These are phyloP conservation scores for Drosophila formosana DNA, from an alignment of 2,888 invertebrate genomes.

Conservation along the genomic window DNA sequence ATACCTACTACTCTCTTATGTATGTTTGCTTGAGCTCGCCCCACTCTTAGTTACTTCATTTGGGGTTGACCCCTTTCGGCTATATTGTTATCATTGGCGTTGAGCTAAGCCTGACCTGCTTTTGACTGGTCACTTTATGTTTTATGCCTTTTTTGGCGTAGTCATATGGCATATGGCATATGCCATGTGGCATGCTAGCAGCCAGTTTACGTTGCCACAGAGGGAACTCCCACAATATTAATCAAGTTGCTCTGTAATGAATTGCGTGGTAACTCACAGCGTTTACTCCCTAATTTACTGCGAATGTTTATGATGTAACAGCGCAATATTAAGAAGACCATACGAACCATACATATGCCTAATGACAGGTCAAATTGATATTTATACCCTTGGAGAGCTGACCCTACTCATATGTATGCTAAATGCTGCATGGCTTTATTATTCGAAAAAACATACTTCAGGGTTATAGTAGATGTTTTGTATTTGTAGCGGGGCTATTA, in stretches of 20 bases:
- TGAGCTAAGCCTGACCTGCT: slow-evolving; percentile 53
- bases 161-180: slow-evolving; percentile 71
- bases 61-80: slow-evolving; percentile 67
- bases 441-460: not conserved
- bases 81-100: slow-evolving; percentile 74
- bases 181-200: slow-evolving; percentile 68
- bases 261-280: slow-evolving; percentile 47
- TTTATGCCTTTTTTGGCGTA: slow-evolving; percentile 44
- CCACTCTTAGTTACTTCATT: slow-evolving; percentile 64
- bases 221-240: slow-evolving; percentile 42
- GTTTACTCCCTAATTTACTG: slow-evolving; percentile 47
- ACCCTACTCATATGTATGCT: not conserved
- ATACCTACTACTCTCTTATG: not conserved
- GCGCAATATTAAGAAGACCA: slow-evolving; percentile 16
- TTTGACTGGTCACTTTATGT: slow-evolving; percentile 59
- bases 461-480: not conserved
- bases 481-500: not conserved
- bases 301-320: slow-evolving; percentile 43
- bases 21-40: slow-evolving; percentile 1
- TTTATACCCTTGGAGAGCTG: slow-evolving; percentile 1
- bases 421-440: not conserved
- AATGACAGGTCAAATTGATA: slow-evolving; percentile 10
- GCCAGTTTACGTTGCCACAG: slow-evolving; percentile 49
- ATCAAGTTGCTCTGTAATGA: slow-evolving; percentile 47
- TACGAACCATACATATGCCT: slow-evolving; percentile 1